Conservation (phyloP, 2,797 vertebrate species). For the Semaprochilodus insignis region DNA sequence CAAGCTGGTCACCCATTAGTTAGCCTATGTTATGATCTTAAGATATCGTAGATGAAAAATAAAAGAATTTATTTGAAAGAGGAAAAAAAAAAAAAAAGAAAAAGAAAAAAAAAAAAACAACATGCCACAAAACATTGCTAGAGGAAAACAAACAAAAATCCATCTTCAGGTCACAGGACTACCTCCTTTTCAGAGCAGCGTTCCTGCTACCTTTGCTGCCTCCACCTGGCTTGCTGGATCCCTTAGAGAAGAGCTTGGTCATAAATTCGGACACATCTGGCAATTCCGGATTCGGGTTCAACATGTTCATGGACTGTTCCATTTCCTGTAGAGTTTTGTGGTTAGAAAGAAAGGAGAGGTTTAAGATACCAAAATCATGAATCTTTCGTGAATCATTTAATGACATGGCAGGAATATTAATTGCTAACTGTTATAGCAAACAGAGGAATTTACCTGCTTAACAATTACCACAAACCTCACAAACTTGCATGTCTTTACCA, state of each 20-base stretch:
- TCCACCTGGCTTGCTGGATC: slow-evolving; percentile 89
- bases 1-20: slow-evolving; percentile 30
- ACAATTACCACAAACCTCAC: too few species aligned
- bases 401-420: too few species aligned
- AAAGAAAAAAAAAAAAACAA: slow-evolving; percentile 18
- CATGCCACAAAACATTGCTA: slow-evolving; percentile 46
- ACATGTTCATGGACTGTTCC: slow-evolving; percentile 99
- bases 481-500: too few species aligned
- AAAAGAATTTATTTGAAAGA: slow-evolving; percentile 68
- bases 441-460: too few species aligned
- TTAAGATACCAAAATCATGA: not conserved
- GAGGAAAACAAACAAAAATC: slow-evolving; percentile 28
- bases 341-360: not conserved
- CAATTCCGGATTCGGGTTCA: slow-evolving; percentile 98
- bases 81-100: not conserved
- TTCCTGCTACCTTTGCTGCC: slow-evolving; percentile 90
- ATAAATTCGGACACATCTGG: slow-evolving; percentile 99
- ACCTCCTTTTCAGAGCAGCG: slow-evolving; percentile 94
- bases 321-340: slow-evolving; percentile 87
- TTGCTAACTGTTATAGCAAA: too few species aligned
- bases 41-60: slow-evolving; percentile 34
- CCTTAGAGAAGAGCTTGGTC: slow-evolving; percentile 98
- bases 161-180: slow-evolving; percentile 70
- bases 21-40: slow-evolving; percentile 29
- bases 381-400: not conserved